phyloP scores from a whole-genome alignment of 2,888 invertebrate species.

The Isotomurus palustris region DNA sequence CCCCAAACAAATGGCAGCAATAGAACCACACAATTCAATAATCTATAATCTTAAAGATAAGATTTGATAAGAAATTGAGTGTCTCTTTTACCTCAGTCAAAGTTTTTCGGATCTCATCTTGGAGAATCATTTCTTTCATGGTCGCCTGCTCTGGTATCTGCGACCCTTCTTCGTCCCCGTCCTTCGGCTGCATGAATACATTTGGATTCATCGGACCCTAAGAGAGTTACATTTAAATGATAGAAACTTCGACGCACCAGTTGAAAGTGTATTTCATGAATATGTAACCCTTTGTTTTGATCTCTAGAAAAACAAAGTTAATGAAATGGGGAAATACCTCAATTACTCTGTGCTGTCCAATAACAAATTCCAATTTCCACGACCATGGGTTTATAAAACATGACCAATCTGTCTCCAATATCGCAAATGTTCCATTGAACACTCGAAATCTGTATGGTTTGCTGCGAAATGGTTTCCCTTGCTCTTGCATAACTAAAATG shows the following conservation, averaged over 20 bases:
- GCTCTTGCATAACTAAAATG: conserved; percentile 63
- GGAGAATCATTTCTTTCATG: conserved; percentile 58
- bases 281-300: too few relatives aligned
- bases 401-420: conserved; percentile 86
- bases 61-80: neutral
- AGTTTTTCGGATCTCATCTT: conserved; percentile 63
- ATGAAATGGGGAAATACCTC: conserved; percentile 57
- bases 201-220: conserved; percentile 72
- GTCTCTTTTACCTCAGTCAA: conserved; percentile 62
- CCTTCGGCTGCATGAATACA: conserved; percentile 59
- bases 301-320: too few relatives aligned
- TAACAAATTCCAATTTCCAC: conserved; percentile 79
- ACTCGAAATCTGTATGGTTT: conserved; percentile 73
- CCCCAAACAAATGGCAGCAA: neutral
- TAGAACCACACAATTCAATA: neutral
- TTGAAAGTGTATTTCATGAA: too few relatives aligned
- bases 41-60: conserved; percentile 3
- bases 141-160: conserved; percentile 61
- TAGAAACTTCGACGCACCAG: too few relatives aligned
- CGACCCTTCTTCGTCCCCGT: conserved; percentile 48
- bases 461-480: conserved; percentile 66
- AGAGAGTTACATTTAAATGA: conserved; percentile 32
- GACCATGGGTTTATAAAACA: conserved; percentile 93
- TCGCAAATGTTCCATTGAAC: conserved; percentile 78
- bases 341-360: conserved; percentile 74